Evolutionary conservation across 2,888 invertebrate species (phyloP).

Genomic region (Athalia rosae): DNA sequence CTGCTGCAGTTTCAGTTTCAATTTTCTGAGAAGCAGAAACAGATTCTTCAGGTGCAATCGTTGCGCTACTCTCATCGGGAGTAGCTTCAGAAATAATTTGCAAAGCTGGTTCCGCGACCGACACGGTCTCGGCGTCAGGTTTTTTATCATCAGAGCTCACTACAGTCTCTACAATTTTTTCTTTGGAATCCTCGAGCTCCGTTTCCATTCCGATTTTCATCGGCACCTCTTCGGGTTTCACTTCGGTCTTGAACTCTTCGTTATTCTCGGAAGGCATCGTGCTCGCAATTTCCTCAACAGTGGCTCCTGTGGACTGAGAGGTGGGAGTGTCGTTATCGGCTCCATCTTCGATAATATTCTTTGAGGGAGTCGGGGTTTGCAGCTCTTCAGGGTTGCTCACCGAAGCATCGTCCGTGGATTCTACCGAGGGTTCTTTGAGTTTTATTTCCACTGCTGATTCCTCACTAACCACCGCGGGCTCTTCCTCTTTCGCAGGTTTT

Average conservation of each 20-base stretch:
- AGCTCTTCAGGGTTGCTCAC: background rate
- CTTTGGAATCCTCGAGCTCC: background rate
- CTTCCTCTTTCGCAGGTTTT: slow-evolving; percentile 5
- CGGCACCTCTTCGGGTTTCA: background rate
- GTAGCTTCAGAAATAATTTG: slow-evolving; percentile 51
- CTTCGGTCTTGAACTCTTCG: background rate
- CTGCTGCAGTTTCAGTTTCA: slow-evolving; percentile 5
- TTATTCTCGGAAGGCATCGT: slow-evolving; percentile 6
- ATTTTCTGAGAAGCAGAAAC: background rate
- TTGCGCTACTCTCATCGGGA: slow-evolving; percentile 44
- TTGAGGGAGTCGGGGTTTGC: background rate
- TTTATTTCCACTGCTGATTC: background rate
- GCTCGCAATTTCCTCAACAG: slow-evolving; percentile 29
- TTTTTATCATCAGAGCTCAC: background rate
- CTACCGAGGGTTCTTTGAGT: background rate
- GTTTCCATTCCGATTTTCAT: background rate
- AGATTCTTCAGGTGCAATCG: background rate
- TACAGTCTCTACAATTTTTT: background rate
- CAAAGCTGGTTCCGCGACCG: slow-evolving; percentile 44
- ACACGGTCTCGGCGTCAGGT: slow-evolving; percentile 21
- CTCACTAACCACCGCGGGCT: background rate
- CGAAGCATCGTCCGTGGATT: background rate
- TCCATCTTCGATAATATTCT: background rate
- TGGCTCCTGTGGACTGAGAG: slow-evolving; percentile 39
- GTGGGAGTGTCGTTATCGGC: slow-evolving; percentile 26